Evolutionary conservation across 1,140 invertebrate species (phyloP), one percentile per base, ranked within the genome.

Genomic region (Sipha flava): DNA sequence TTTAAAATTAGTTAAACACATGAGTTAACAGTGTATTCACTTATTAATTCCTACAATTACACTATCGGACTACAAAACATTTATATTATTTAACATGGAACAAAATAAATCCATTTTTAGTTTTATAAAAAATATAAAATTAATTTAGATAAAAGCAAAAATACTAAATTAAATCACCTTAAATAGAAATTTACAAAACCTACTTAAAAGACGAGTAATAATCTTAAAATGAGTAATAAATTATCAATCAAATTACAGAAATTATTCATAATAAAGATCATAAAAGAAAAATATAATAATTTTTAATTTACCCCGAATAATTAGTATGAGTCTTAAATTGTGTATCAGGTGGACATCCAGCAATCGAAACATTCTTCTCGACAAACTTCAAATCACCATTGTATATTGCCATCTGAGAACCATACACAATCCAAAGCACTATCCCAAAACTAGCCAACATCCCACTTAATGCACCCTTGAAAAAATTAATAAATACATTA

Each of bases 341-440:
- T 18, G 81, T 29, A 29, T n/a, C 10, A 29, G 45, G 34, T 12
- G 79, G 45, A 62, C 83, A 83, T 34, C 80, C 81, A 40, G 80
- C 59, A 9, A 79, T 80, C 6, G 81, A 83, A 26, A 84, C 77
- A 7, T 82, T 81, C 79, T 83, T 84, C 14, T 40, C 81, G 3
- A 80, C 75, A 73, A 90, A 88, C 0, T 85, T 82, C 57, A 93
- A 90, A 21, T 86, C 85, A 0, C 90, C 90, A 3, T 86, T 86
- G 10, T 90, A 88, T 83, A 93, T 91, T 12, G 91, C 89, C 4
- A 92, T 87, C 84, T 95, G 93, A 0, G 92, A 91, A 5, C 94
- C 93, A 21, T 95, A 87, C 0, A 93, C 94, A 40, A 96, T 91
- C 93, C 93, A 95, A 3, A 92, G 90, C 23, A 93, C 90, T 9